A percentile compares a stretch with the other conserved stretches of the same genome.
phyloP scores from a whole-genome alignment of 2,113 vertebrate species.

The Microcebus ravelobensis region DNA sequence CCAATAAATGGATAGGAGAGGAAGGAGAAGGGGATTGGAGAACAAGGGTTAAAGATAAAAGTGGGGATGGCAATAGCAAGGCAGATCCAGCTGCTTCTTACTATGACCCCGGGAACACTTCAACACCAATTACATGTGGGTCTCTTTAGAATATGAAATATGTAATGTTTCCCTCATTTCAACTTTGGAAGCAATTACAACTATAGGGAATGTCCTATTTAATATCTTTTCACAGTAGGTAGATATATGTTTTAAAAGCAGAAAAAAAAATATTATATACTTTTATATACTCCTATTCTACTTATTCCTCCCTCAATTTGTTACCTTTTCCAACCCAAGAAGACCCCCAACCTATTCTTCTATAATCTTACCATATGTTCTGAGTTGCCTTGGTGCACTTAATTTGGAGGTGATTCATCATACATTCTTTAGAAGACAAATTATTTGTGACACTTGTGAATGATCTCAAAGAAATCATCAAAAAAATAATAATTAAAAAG shows the following conservation, averaged over 20 bases:
- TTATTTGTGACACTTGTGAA: neutral
- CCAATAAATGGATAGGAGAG: neutral
- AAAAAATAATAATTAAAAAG: neutral
- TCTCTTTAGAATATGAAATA: neutral
- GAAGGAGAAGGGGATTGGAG: neutral
- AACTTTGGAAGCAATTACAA: neutral
- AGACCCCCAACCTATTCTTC: neutral
- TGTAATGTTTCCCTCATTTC: neutral
- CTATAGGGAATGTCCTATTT: neutral
- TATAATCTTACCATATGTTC: neutral
- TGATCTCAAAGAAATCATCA: neutral
- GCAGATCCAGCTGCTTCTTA: neutral
- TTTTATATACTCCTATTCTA: neutral
- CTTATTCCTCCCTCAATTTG: neutral
- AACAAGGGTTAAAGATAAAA: neutral
- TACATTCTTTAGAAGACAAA: neutral
- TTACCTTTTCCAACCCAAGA: neutral
- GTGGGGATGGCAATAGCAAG: neutral
- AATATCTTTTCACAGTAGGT: neutral
- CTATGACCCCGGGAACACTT: neutral
- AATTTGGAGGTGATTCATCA: neutral
- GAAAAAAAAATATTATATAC: neutral
- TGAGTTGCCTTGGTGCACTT: neutral
- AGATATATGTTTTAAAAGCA: neutral
- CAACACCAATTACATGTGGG: neutral